A percentile compares a stretch with the other conserved stretches of the same genome.
Evolutionary conservation across 2,113 vertebrate genomes (phyloP).

Genomic region (Bucco capensis): DNA sequence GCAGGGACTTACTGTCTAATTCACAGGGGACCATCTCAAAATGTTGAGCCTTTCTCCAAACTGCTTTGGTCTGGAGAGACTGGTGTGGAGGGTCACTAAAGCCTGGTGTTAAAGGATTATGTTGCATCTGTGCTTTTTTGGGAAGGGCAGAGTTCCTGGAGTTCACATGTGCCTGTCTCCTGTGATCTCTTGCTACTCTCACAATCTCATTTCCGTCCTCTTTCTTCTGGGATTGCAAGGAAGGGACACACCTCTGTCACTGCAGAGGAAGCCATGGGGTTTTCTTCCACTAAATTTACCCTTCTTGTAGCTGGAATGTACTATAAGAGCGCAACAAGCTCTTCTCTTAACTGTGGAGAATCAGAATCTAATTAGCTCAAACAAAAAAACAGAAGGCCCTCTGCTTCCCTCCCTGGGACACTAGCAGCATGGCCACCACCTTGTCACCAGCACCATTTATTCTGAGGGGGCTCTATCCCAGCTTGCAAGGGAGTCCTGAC

Average conservation of each 20-base stretch:
- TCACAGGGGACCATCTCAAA: not conserved
- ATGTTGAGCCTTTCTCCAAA: not conserved
- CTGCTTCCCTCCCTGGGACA: not conserved
- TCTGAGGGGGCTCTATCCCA: not conserved
- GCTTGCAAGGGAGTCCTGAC: not conserved
- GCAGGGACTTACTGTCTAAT: not conserved
- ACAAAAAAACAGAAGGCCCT: not conserved
- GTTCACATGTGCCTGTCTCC: not conserved
- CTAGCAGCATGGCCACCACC: not conserved
- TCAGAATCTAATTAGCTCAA: not conserved
- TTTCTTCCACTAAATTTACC: not conserved
- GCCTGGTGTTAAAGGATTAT: not conserved
- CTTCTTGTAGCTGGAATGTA: not conserved
- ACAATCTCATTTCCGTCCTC: not conserved
- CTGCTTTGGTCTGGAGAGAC: not conserved
- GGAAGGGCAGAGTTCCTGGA: not conserved
- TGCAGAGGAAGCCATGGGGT: not conserved
- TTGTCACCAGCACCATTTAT: not conserved
- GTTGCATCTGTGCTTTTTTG: constrained; percentile 18
- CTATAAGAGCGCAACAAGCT: not conserved
- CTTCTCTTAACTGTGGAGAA: not conserved
- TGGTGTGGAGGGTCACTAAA: not conserved
- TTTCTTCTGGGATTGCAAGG: not conserved
- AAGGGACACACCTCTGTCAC: not conserved
- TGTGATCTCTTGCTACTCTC: not conserved